Evolutionary conservation across 2,113 vertebrate genomes (phyloP).

Genomic region (Nanger granti): DNA sequence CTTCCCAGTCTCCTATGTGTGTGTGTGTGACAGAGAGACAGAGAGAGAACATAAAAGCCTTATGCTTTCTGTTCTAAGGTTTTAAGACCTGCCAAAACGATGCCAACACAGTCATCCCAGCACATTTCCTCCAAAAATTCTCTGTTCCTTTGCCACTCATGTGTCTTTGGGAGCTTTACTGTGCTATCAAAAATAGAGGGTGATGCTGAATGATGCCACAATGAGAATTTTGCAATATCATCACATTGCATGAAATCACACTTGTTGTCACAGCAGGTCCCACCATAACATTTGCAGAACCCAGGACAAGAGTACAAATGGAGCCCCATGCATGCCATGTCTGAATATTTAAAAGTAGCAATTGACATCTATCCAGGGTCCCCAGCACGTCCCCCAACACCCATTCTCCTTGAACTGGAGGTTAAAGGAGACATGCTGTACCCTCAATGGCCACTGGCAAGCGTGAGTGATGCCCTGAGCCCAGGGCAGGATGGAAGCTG

Average conservation of each 20-base stretch:
- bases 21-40: background rate
- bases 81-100: background rate
- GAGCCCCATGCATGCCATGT: rapidly evolving
- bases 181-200: background rate
- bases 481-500: background rate
- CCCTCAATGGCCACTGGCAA: background rate
- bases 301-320: background rate
- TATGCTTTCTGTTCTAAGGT: background rate
- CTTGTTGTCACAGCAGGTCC: background rate
- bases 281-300: background rate
- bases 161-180: background rate
- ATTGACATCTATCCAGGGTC: background rate
- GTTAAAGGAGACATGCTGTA: background rate
- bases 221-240: background rate
- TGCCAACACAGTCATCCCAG: background rate
- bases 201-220: background rate
- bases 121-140: background rate
- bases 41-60: background rate
- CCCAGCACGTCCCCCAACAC: background rate
- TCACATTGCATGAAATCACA: background rate
- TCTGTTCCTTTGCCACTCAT: background rate
- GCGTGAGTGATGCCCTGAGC: background rate
- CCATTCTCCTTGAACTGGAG: background rate
- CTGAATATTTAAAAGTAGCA: background rate
- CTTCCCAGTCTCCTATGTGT: background rate